phyloP scores from a whole-genome alignment of 2,797 vertebrate species.

The Poecilia picta region DNA sequence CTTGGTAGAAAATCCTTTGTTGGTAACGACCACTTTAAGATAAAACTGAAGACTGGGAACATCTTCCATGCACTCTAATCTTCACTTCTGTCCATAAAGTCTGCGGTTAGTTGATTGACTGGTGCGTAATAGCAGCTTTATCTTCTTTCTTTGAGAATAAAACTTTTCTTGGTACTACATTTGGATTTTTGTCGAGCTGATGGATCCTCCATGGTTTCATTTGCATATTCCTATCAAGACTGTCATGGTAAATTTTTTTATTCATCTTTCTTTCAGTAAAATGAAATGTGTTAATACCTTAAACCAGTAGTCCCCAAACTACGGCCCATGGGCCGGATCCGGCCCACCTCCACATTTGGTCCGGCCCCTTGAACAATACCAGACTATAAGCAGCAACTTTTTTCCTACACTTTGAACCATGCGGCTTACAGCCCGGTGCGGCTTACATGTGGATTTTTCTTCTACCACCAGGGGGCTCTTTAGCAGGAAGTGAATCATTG shows the following conservation, averaged over 20 bases:
- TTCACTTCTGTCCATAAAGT: background rate
- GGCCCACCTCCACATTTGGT: too few relatives aligned
- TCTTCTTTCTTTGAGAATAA: background rate
- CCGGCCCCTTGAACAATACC: too few relatives aligned
- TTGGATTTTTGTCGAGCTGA: background rate
- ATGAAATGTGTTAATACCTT: background rate
- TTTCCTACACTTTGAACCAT: too few relatives aligned
- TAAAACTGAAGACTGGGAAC: background rate
- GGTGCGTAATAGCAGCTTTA: background rate
- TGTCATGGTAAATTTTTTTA: background rate
- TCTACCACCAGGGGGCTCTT: too few relatives aligned
- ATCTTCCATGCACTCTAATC: background rate
- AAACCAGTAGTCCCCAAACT: too few relatives aligned
- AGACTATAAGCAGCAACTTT: too few relatives aligned
- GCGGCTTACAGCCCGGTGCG: too few relatives aligned
- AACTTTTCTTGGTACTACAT: background rate
- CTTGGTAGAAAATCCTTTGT: background rate
- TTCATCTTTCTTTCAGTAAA: background rate
- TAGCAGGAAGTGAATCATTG: too few relatives aligned
- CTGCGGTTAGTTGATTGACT: background rate
- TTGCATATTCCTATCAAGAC: background rate
- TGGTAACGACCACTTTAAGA: background rate
- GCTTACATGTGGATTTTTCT: too few relatives aligned
- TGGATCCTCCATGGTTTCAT: background rate
- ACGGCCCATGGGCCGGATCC: too few relatives aligned